Evolutionary conservation across 2,113 vertebrate species (phyloP).

Genomic region (Jacana jacana): DNA sequence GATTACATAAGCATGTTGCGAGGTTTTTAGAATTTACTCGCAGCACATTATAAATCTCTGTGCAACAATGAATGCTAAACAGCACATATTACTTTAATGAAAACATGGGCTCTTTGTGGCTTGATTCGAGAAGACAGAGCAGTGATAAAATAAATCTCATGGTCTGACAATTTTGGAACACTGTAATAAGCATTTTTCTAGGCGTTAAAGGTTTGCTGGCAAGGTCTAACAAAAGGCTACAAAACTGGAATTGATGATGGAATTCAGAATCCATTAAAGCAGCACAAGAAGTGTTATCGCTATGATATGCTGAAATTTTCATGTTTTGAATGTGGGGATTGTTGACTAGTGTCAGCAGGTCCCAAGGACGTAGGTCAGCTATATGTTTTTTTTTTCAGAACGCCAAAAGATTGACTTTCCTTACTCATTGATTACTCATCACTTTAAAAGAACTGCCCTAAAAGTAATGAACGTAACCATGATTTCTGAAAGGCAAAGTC

Average conservation of each 20-base stretch:
- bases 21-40: not conserved
- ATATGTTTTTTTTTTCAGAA: constrained; percentile 34
- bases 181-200: not conserved
- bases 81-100: not conserved
- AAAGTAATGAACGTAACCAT: not conserved
- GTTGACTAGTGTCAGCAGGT: constrained; percentile 26
- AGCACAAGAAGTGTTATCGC: not conserved
- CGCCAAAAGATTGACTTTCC: constrained; percentile 41
- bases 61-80: not conserved
- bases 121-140: not conserved
- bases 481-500: not conserved
- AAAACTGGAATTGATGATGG: not conserved
- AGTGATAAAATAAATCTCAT: not conserved
- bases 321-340: not conserved
- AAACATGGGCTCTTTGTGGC: not conserved
- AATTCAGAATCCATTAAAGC: not conserved
- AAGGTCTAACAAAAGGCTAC: not conserved
- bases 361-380: not conserved
- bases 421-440: constrained; percentile 33
- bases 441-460: constrained; percentile 18
- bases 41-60: not conserved
- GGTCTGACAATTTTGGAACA: not conserved
- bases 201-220: not conserved
- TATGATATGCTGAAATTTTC: constrained; percentile 42
- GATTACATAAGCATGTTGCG: not conserved